phyloP scores from a whole-genome alignment of 2,113 vertebrate species.

The Chamaetylas fuelleborni region DNA sequence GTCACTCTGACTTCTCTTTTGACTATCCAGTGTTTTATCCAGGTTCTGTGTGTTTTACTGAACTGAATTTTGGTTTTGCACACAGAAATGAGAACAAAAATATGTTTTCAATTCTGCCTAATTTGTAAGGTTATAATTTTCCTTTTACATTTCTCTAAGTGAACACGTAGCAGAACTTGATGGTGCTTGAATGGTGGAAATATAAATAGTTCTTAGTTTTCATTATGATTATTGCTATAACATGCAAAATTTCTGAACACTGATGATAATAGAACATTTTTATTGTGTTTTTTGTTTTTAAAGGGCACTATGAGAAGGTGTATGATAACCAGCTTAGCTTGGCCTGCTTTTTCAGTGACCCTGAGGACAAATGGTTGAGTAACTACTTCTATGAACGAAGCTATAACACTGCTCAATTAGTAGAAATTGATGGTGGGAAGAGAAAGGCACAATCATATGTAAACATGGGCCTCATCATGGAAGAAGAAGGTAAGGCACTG shows the following conservation, averaged over 20 bases:
- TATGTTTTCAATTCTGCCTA: neutral
- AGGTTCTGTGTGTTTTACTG: neutral
- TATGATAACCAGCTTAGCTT: slow-evolving; percentile 78
- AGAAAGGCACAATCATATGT: slow-evolving; percentile 77
- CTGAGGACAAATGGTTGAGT: slow-evolving; percentile 81
- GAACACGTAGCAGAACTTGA: neutral
- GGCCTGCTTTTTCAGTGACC: slow-evolving; percentile 76
- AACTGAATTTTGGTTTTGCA: neutral
- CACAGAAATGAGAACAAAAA: neutral
- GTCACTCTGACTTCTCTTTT: neutral
- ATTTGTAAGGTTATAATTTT: neutral
- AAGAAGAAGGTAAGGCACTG: slow-evolving; percentile 76
- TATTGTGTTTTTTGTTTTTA: slow-evolving; percentile 5
- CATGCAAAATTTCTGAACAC: neutral
- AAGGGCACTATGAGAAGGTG: slow-evolving; percentile 72
- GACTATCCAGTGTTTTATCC: neutral
- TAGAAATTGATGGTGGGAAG: slow-evolving; percentile 75
- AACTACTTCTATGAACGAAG: slow-evolving; percentile 79
- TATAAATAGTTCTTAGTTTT: neutral
- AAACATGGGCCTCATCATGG: slow-evolving; percentile 73
- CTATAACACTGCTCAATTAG: slow-evolving; percentile 70
- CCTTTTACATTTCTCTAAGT: neutral
- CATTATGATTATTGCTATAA: neutral
- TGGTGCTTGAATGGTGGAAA: neutral
- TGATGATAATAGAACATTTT: neutral